These are phyloP conservation scores for Acropternis orthonyx DNA, from an alignment of 2,797 vertebrate genomes.

Conservation along the genomic window DNA sequence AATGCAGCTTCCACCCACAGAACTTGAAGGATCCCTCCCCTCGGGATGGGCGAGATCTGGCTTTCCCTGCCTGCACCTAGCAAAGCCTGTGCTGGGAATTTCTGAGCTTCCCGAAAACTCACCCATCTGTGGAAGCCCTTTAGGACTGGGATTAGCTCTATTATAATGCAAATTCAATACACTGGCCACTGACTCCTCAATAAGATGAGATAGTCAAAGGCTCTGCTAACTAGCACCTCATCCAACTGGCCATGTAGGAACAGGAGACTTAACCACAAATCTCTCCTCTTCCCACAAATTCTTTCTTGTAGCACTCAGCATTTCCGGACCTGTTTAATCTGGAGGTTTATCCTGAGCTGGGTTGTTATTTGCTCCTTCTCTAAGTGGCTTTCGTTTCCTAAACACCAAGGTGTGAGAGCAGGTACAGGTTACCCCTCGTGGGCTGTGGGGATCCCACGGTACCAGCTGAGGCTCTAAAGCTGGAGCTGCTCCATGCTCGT, in stretches of 20 bases:
- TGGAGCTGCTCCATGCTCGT: neutral
- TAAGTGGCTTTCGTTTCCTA: neutral
- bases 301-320: neutral
- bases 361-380: neutral
- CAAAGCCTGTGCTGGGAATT: neutral
- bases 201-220: neutral
- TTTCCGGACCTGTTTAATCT: slow-evolving; percentile 28
- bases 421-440: neutral
- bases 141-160: neutral
- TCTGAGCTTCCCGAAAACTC: neutral
- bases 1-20: neutral
- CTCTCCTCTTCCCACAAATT: slow-evolving; percentile 25
- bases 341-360: neutral
- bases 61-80: neutral
- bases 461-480: neutral
- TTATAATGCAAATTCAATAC: neutral
- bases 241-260: neutral
- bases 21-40: neutral
- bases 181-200: neutral
- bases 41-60: neutral
- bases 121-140: rapidly evolving
- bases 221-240: neutral
- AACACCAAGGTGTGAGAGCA: neutral
- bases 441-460: neutral
- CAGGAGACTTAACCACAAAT: neutral